These are phyloP conservation scores for Tiaroga cobitis DNA, from an alignment of 2,797 vertebrate genomes.

Conservation along the genomic window DNA sequence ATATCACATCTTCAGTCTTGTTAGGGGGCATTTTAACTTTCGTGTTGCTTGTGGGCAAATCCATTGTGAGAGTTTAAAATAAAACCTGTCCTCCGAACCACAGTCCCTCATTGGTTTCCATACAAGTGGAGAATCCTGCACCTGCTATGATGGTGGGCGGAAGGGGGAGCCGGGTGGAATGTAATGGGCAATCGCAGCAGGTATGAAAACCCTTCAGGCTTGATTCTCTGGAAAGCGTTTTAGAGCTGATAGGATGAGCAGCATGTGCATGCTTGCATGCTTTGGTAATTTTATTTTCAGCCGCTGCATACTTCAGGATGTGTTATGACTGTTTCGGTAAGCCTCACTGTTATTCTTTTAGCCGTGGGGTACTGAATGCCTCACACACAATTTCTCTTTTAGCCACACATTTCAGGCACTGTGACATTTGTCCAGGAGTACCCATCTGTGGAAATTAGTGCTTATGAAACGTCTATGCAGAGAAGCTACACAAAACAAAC, in stretches of 20 bases:
- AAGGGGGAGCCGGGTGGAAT: neutral
- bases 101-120: slow-evolving; percentile 6
- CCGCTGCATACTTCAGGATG: slow-evolving; percentile 22
- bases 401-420: slow-evolving; percentile 35
- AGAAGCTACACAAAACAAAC: slow-evolving; percentile 4
- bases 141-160: slow-evolving; percentile 35
- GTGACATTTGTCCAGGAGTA: slow-evolving; percentile 32
- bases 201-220: slow-evolving; percentile 47
- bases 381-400: slow-evolving; percentile 49
- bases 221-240: slow-evolving; percentile 37
- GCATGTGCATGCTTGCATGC: slow-evolving; percentile 46
- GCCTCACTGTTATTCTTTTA: slow-evolving; percentile 42
- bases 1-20: slow-evolving; percentile 3
- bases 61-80: slow-evolving; percentile 8
- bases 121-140: slow-evolving; percentile 9
- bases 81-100: slow-evolving; percentile 1
- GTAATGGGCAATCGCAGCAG: slow-evolving; percentile 52
- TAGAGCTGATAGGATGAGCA: slow-evolving; percentile 38
- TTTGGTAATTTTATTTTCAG: slow-evolving; percentile 50
- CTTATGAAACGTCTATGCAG: slow-evolving; percentile 14
- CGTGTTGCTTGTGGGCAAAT: neutral
- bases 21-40: neutral
- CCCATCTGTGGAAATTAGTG: slow-evolving; percentile 22
- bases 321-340: slow-evolving; percentile 37
- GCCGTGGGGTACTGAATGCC: slow-evolving; percentile 24